A percentile compares a stretch with the other conserved stretches of the same genome.
phyloP scores from a whole-genome alignment of 2,888 invertebrate species.

The Horisme vitalbata region DNA sequence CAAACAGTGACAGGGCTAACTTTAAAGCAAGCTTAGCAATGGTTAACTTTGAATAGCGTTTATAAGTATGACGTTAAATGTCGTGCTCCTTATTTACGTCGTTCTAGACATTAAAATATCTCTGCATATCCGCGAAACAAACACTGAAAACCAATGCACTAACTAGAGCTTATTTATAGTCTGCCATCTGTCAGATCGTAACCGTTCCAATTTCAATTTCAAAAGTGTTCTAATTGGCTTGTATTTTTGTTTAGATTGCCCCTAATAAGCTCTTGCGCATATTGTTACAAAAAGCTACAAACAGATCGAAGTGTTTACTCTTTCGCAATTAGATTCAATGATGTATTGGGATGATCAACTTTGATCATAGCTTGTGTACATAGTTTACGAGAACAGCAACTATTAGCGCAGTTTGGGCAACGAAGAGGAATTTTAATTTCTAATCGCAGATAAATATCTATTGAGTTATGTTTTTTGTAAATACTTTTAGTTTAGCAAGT shows the following conservation, averaged over 20 bases:
- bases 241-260: slow-evolving; percentile 78
- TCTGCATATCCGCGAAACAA: slow-evolving; percentile 51
- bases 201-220: slow-evolving; percentile 76
- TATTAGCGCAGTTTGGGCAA: no score
- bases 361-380: slow-evolving; percentile 9
- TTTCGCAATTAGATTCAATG: slow-evolving; percentile 79
- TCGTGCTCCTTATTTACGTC: slow-evolving; percentile 5
- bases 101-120: slow-evolving; percentile 70
- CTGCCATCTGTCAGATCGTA: slow-evolving; percentile 77
- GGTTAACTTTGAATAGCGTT: no score
- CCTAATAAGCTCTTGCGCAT: slow-evolving; percentile 75
- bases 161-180: slow-evolving; percentile 76
- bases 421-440: no score
- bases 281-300: slow-evolving; percentile 71
- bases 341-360: slow-evolving; percentile 59
- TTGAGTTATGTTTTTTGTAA: no score
- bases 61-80: not conserved
- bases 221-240: slow-evolving; percentile 78
- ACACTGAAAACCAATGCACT: slow-evolving; percentile 58
- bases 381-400: slow-evolving; percentile 20
- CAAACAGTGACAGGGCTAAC: no score
- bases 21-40: no score
- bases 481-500: no score
- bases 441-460: no score
- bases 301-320: slow-evolving; percentile 75